These are phyloP conservation scores for Loris lydekkerianus DNA, from an alignment of 2,797 vertebrate genomes.

Conservation along the genomic window DNA sequence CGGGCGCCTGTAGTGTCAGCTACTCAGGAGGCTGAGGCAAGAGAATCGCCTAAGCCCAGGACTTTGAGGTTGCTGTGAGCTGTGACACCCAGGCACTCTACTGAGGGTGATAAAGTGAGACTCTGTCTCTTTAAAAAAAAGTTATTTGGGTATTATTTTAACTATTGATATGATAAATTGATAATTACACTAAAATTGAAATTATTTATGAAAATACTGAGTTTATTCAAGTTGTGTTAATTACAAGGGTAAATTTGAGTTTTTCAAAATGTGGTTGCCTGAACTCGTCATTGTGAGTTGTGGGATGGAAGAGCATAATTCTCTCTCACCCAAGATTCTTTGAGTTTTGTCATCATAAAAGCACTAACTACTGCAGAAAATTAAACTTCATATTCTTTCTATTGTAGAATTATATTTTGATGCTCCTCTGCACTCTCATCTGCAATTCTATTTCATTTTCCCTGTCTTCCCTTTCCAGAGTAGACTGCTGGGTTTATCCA, in stretches of 20 bases:
- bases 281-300: not conserved
- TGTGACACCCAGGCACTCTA: no score
- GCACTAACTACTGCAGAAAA: not conserved
- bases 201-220: constrained; percentile 9
- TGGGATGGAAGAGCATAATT: not conserved
- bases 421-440: not conserved
- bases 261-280: not conserved
- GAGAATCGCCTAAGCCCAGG: no score
- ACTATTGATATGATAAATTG: not conserved
- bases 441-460: not conserved
- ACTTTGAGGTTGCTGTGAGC: no score
- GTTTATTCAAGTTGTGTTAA: not conserved
- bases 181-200: not conserved
- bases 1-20: no score
- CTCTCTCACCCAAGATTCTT: not conserved
- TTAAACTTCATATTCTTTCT: not conserved
- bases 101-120: no score
- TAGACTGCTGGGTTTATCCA: not conserved
- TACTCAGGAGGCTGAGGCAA: no score
- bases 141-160: not conserved
- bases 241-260: not conserved
- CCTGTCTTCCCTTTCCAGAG: not conserved
- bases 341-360: not conserved
- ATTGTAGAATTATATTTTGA: not conserved
- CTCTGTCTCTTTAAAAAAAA: not conserved